A percentile compares a stretch with the other conserved stretches of the same genome.
These are phyloP conservation scores for Danaus plexippus DNA, from an alignment of 1,140 invertebrate species.

Conservation along the genomic window DNA sequence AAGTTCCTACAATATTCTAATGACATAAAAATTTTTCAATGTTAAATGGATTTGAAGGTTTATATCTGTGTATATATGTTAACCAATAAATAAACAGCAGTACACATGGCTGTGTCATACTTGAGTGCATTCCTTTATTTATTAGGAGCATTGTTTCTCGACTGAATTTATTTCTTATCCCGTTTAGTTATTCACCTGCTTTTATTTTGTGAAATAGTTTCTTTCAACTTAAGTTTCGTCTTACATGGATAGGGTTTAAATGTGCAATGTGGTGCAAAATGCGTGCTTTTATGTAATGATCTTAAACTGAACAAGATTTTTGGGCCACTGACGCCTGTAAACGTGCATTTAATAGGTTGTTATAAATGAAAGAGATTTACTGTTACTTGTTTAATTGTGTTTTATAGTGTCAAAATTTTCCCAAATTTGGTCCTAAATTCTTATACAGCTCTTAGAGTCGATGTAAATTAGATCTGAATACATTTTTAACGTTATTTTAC, in stretches of 20 bases:
- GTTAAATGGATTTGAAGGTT: constrained; percentile 16
- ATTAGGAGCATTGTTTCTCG: constrained; percentile 45
- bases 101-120: constrained; percentile 57
- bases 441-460: constrained; percentile 23
- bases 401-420: constrained; percentile 41
- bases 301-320: constrained; percentile 34
- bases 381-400: constrained; percentile 59
- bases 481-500: constrained; percentile 14
- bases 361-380: constrained; percentile 65
- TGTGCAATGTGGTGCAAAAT: constrained; percentile 37
- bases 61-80: constrained; percentile 15
- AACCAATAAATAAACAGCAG: constrained; percentile 6
- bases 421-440: constrained; percentile 35
- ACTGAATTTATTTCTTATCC: constrained; percentile 46
- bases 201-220: constrained; percentile 32
- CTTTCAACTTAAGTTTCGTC: constrained; percentile 19
- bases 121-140: constrained; percentile 54
- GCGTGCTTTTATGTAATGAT: constrained; percentile 35
- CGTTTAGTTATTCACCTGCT: constrained; percentile 11
- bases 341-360: constrained; percentile 69
- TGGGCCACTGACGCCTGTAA: constrained; percentile 49
- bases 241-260: constrained; percentile 25
- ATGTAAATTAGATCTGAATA: constrained; percentile 49
- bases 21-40: constrained; percentile 10
- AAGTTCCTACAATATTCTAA: constrained; percentile 21